These are phyloP conservation scores for Xenentodon cancila DNA, from an alignment of 2,797 vertebrate genomes.

Conservation along the genomic window DNA sequence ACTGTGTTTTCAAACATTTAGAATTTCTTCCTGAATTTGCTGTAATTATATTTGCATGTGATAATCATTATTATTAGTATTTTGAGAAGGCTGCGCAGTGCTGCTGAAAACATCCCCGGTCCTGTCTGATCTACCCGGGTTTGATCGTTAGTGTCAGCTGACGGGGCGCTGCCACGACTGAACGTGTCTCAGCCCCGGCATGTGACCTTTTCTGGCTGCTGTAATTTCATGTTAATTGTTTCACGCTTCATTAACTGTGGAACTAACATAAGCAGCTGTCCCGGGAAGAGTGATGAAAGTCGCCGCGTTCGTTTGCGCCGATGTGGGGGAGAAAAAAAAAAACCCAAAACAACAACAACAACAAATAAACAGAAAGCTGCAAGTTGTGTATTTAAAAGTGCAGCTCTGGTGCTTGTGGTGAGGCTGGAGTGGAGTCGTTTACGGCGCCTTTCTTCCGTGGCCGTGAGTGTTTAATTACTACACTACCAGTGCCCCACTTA, in stretches of 20 bases:
- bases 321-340: conserved; percentile 5
- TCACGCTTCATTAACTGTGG: conserved; percentile 63
- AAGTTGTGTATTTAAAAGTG: conserved; percentile 22
- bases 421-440: conserved; percentile 28
- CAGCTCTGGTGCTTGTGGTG: conserved; percentile 21
- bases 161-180: conserved; percentile 50
- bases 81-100: neutral
- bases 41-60: conserved; percentile 52
- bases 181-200: conserved; percentile 50
- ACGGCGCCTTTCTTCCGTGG: conserved; percentile 42
- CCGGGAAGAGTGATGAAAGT: conserved; percentile 58
- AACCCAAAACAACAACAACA: neutral
- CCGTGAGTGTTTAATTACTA: conserved; percentile 59
- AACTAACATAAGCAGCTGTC: conserved; percentile 59
- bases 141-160: conserved; percentile 58
- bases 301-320: conserved; percentile 37
- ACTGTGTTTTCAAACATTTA: conserved; percentile 49
- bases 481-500: conserved; percentile 66
- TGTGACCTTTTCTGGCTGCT: conserved; percentile 59
- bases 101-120: conserved; percentile 39
- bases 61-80: neutral
- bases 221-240: conserved; percentile 63
- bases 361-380: conserved; percentile 1
- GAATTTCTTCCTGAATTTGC: conserved; percentile 41
- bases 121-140: conserved; percentile 52